Evolutionary conservation across 1,140 invertebrate genomes (phyloP).

Genomic region (Plutomurus gul): DNA sequence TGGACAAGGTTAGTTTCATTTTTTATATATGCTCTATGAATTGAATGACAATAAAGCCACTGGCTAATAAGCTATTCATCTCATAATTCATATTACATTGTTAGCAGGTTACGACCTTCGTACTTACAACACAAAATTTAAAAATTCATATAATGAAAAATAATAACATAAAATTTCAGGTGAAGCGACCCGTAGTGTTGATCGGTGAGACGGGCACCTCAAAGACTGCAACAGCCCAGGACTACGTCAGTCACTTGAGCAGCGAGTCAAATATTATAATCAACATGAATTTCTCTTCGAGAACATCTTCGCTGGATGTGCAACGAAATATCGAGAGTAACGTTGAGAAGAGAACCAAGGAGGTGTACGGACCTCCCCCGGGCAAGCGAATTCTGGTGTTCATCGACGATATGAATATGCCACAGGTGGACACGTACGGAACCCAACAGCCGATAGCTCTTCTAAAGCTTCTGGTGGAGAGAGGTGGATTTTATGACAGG

Average conservation of each 20-base stretch:
- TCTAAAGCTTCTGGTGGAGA: conserved; percentile 82
- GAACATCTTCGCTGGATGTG: conserved; percentile 85
- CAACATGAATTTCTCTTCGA: conserved; percentile 86
- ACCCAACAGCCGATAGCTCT: conserved; percentile 91
- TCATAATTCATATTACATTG: too few species aligned
- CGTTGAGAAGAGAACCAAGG: conserved; percentile 85
- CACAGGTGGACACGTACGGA: conserved; percentile 79
- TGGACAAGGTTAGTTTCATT: conserved; percentile 65
- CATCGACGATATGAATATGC: conserved; percentile 94
- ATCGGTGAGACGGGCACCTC: conserved; percentile 88
- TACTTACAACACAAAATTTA: too few species aligned
- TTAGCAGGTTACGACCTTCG: too few species aligned
- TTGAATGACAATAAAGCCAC: too few species aligned
- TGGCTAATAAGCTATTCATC: too few species aligned
- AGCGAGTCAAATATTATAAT: conserved; percentile 60
- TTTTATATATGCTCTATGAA: too few species aligned
- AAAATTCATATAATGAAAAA: too few species aligned
- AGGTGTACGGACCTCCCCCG: conserved; percentile 81
- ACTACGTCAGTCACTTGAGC: conserved; percentile 32
- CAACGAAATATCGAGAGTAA: conserved; percentile 82
- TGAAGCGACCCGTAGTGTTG: conserved; percentile 76
- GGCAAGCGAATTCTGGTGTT: conserved; percentile 86
- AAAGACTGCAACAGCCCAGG: conserved; percentile 83
- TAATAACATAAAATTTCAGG: too few species aligned
- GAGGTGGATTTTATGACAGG: conserved; percentile 82